Conservation (phyloP, 1,140 invertebrate species). For the Gonatopus flavifemur region DNA sequence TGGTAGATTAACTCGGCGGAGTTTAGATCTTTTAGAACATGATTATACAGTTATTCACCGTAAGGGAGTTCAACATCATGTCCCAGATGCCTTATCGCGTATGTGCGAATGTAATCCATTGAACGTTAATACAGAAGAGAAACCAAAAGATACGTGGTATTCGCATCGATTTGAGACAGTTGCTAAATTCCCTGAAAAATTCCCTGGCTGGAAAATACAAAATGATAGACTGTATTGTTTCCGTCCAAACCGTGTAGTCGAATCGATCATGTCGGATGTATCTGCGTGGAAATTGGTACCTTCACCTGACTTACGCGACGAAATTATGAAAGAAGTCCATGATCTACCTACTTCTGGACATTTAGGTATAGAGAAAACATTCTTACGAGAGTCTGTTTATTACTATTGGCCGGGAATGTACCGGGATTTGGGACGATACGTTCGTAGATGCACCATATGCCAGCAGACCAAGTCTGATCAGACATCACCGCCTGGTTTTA, state of each 20-base stretch:
- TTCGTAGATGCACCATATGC: conserved; percentile 33
- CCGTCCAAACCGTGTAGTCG: too few species aligned
- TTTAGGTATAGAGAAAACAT: conserved; percentile 34
- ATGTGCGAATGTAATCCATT: background rate
- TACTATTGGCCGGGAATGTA: conserved; percentile 41
- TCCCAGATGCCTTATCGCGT: background rate
- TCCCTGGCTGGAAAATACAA: background rate
- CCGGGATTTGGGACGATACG: conserved; percentile 25
- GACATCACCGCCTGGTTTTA: conserved; percentile 14
- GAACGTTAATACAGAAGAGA: background rate
- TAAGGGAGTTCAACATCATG: background rate
- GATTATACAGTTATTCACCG: background rate
- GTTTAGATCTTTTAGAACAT: background rate
- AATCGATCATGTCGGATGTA: too few species aligned
- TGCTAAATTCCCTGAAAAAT: background rate
- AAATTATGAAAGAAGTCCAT: background rate
- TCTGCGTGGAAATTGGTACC: too few species aligned
- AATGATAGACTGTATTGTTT: background rate
- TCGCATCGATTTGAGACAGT: background rate
- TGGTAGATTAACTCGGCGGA: background rate
- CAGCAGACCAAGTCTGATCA: conserved; percentile 28
- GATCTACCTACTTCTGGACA: conserved; percentile 7
- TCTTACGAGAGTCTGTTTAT: background rate
- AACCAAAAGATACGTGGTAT: background rate
- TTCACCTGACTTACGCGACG: background rate